A percentile compares a stretch with the other conserved stretches of the same genome.
Conservation (phyloP, 2,113 vertebrate genomes). For the Stomatorhinus ivindoensis region DNA sequence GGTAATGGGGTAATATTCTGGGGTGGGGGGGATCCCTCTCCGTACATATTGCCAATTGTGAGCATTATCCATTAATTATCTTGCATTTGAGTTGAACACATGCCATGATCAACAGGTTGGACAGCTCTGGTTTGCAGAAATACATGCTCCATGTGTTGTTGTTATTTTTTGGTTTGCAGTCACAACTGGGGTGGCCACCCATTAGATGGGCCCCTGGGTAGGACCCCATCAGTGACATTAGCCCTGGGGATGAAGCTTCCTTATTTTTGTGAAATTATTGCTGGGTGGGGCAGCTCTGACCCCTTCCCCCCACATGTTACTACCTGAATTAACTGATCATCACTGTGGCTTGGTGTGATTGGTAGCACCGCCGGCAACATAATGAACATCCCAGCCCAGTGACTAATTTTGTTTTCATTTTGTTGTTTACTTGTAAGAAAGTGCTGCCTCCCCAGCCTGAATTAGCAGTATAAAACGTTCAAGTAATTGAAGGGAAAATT, state of each 20-base stretch:
- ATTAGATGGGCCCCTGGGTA: not conserved
- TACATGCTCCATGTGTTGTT: not conserved
- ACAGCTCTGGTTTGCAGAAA: not conserved
- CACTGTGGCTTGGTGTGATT: not conserved
- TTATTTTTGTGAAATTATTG: not conserved
- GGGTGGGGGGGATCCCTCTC: not conserved
- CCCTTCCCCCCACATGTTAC: not conserved
- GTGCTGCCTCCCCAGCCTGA: not conserved
- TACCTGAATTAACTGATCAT: not conserved
- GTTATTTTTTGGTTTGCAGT: not conserved
- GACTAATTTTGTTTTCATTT: conserved; percentile 11
- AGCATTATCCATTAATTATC: not conserved
- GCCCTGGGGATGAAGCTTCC: not conserved
- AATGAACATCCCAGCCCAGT: not conserved
- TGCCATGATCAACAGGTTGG: not conserved
- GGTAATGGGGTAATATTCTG: not conserved
- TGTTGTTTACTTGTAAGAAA: not conserved
- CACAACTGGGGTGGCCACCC: not conserved
- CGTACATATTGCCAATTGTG: not conserved
- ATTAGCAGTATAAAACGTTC: conserved; percentile 22
- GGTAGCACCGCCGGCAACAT: not conserved
- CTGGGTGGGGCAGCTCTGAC: not conserved
- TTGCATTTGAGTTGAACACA: not conserved
- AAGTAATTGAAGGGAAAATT: conserved; percentile 59
- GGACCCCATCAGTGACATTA: not conserved